phyloP scores from a whole-genome alignment of 2,797 vertebrate species.

The Chelon auratus region DNA sequence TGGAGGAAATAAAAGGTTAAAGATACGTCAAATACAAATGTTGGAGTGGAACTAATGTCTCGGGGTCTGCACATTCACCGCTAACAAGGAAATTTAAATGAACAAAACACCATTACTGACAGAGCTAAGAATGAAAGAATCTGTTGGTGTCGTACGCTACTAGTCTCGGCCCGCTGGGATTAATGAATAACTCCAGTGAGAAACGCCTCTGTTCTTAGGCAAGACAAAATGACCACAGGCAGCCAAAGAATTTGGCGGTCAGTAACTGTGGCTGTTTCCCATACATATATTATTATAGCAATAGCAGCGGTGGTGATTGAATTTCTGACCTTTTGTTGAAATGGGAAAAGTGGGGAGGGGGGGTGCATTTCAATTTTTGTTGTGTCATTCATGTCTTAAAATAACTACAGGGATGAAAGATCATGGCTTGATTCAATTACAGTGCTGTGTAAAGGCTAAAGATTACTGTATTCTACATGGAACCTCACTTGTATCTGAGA shows the following conservation, averaged over 20 bases:
- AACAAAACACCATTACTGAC: constrained; percentile 22
- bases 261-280: constrained; percentile 82
- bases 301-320: constrained; percentile 85
- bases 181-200: constrained; percentile 83
- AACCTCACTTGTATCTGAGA: constrained; percentile 66
- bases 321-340: constrained; percentile 90
- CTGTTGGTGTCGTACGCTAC: constrained; percentile 50
- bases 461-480: constrained; percentile 79
- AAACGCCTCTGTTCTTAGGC: constrained; percentile 80
- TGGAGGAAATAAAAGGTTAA: neutral
- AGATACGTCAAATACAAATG: constrained; percentile 6
- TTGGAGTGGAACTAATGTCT: neutral
- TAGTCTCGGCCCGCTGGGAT: constrained; percentile 68
- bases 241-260: constrained; percentile 82
- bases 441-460: constrained; percentile 80
- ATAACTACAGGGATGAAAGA: constrained; percentile 87
- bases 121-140: constrained; percentile 56
- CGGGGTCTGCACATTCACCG: neutral
- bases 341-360: constrained; percentile 76
- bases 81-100: constrained; percentile 36
- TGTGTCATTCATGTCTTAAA: constrained; percentile 85
- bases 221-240: constrained; percentile 84
- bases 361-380: constrained; percentile 85
- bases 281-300: constrained; percentile 87
- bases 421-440: constrained; percentile 84